These are phyloP conservation scores for Sebastes nivosus DNA, from an alignment of 2,797 vertebrate genomes.

Conservation along the genomic window DNA sequence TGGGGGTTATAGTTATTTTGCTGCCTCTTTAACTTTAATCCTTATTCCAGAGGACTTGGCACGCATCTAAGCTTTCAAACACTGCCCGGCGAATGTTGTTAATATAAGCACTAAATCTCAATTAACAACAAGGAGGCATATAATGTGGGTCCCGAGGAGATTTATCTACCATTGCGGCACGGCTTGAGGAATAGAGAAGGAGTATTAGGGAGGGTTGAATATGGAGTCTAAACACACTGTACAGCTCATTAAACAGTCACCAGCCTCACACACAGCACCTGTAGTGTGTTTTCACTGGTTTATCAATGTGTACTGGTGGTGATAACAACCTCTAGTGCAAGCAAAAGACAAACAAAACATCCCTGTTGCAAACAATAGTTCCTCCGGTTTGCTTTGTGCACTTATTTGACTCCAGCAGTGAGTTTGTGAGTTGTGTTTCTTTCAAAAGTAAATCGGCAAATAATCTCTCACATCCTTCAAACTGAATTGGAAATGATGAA, in stretches of 20 bases:
- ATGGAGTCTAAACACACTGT: slow-evolving; percentile 36
- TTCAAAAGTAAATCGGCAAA: neutral
- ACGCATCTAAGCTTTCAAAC: slow-evolving; percentile 34
- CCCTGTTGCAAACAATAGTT: neutral
- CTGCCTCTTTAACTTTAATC: slow-evolving; percentile 46
- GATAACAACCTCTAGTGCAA: neutral
- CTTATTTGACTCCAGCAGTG: neutral
- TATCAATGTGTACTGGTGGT: neutral
- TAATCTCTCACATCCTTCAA: neutral
- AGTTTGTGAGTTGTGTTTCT: neutral
- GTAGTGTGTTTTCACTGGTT: slow-evolving; percentile 7
- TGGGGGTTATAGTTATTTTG: slow-evolving; percentile 40
- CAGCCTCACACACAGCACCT: neutral
- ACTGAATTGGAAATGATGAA: neutral
- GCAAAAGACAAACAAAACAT: neutral
- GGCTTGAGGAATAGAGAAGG: slow-evolving; percentile 16
- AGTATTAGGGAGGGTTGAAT: slow-evolving; percentile 29
- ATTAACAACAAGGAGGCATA: slow-evolving; percentile 48
- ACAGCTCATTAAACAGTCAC: slow-evolving; percentile 40
- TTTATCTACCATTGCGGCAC: slow-evolving; percentile 24
- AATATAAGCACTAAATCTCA: slow-evolving; percentile 64
- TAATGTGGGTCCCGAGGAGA: slow-evolving; percentile 27
- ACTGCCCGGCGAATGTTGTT: slow-evolving; percentile 28
- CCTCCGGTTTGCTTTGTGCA: neutral
- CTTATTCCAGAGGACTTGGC: slow-evolving; percentile 47